Conservation (phyloP, 2,797 vertebrate species). For the Ctenopoma kingsleyae region DNA sequence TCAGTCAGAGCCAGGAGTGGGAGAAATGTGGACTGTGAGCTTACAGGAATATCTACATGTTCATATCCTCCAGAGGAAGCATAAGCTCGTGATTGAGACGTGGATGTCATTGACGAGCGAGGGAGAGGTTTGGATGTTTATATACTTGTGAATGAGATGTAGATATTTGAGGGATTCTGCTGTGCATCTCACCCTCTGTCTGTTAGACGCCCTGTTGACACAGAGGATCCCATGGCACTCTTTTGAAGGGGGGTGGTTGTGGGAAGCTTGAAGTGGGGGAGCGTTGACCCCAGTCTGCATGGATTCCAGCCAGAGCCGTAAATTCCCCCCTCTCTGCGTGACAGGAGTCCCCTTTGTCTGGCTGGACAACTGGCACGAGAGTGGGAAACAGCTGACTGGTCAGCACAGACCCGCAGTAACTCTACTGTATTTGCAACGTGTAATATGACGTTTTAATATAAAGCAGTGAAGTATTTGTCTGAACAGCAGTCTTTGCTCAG, state of each 20-base stretch:
- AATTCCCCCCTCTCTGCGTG: conserved; percentile 43
- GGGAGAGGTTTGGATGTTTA: conserved; percentile 25
- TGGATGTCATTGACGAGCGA: neutral
- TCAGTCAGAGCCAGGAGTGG: neutral
- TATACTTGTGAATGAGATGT: conserved; percentile 31
- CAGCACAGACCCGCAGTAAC: conserved; percentile 22
- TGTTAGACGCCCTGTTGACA: conserved; percentile 60
- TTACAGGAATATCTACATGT: neutral
- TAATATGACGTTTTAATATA: neutral
- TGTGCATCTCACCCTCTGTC: neutral
- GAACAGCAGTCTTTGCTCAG: neutral
- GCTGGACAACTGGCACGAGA: conserved; percentile 76
- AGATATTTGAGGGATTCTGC: conserved; percentile 14
- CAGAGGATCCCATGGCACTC: conserved; percentile 52
- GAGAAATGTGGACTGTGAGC: conserved; percentile 10
- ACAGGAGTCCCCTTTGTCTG: conserved; percentile 71
- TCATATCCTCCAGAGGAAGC: neutral
- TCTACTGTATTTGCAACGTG: neutral
- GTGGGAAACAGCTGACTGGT: conserved; percentile 77
- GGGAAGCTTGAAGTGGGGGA: conserved; percentile 31
- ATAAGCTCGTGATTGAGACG: conserved; percentile 1
- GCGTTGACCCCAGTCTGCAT: conserved; percentile 27
- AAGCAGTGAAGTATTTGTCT: neutral
- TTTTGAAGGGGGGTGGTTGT: conserved; percentile 56
- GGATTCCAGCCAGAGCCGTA: conserved; percentile 58